Evolutionary conservation across 1,140 invertebrate species (phyloP), one percentile per base, ranked within the genome.

Genomic region (Oryzaephilus surinamensis): DNA sequence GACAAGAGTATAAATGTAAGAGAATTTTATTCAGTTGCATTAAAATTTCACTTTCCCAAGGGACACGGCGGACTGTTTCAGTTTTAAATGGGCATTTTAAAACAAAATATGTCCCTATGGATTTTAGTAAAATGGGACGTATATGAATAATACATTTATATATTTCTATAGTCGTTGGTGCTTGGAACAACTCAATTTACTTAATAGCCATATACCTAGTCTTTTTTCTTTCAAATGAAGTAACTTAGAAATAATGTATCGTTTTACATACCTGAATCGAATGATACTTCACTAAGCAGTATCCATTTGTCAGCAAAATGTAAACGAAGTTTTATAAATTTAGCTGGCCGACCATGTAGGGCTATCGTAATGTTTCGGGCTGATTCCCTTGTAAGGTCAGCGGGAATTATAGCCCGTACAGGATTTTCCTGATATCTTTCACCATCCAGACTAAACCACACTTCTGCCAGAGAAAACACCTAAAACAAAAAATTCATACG

Each of bases 261-360:
- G 27, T 11, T 29, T 34, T 34, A 61, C 69, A 74, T 63, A 84
- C 81, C 77, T 56, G 81, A 84, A 58, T 82, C 77, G 51, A 86
- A 87, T 41, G 73, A 71, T 32, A 92, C 74, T 64, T 94, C 90
- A 56, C 85, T 89, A 44, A 94, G 73, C 69, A 94, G 73, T 44
- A 94, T 80, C 87, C 87, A 93, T 45, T 76, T 72, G 6, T 80
- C 70, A 31, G 83, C 79, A 57, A 92, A 93, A 63, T 77, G 84
- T 19, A 93, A 69, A 50, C 84, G 77, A 18, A 91, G 62, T 57
- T 81, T 82, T 19, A 91, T 65, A 58, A 75, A 86, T 38, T 74
- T 71, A 30, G 79, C 88, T n/a, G 84, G 65, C 27, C 77, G 70
- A 51, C 85, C 73, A 51, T 83, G 76, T 27, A 93, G 69, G 51